These are phyloP conservation scores for Venusia cambrica DNA, from an alignment of 2,888 invertebrate species.

Conservation along the genomic window DNA sequence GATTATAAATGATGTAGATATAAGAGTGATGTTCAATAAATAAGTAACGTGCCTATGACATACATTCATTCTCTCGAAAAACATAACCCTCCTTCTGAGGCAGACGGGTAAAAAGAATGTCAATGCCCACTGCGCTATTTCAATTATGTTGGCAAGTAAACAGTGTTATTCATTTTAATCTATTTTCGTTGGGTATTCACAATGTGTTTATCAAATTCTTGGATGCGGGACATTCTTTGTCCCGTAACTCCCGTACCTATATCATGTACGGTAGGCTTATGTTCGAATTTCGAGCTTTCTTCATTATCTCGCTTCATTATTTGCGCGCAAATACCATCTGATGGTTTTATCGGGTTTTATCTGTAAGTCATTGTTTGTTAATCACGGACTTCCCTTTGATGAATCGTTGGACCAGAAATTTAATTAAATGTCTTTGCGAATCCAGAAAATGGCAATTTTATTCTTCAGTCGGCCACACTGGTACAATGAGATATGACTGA, in stretches of 20 bases:
- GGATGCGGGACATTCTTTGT: conserved; percentile 39
- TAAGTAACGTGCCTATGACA: too few relatives aligned
- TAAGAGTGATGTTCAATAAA: too few relatives aligned
- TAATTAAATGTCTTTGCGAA: conserved; percentile 12
- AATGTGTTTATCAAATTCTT: conserved; percentile 48
- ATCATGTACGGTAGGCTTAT: too few relatives aligned
- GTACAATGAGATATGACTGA: too few relatives aligned
- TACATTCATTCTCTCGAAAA: too few relatives aligned
- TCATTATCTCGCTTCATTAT: too few relatives aligned
- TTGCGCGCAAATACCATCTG: too few relatives aligned
- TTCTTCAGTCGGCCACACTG: too few relatives aligned
- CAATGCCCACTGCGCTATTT: conserved; percentile 66
- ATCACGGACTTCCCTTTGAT: conserved; percentile 29
- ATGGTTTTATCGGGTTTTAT: conserved; percentile 6
- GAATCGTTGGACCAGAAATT: conserved; percentile 30
- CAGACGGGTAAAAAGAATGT: conserved; percentile 28
- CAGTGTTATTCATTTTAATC: conserved; percentile 70
- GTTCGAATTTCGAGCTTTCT: too few relatives aligned
- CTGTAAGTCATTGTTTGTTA: conserved; percentile 19
- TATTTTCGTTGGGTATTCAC: conserved; percentile 67
- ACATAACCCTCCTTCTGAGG: too few relatives aligned
- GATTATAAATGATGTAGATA: too few relatives aligned
- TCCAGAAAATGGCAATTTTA: conserved; percentile 5
- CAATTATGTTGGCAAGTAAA: conserved; percentile 73
- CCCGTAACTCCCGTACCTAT: conserved; percentile 29